Conservation (phyloP, 2,888 invertebrate genomes). For the Chaitophorus viminalis region DNA sequence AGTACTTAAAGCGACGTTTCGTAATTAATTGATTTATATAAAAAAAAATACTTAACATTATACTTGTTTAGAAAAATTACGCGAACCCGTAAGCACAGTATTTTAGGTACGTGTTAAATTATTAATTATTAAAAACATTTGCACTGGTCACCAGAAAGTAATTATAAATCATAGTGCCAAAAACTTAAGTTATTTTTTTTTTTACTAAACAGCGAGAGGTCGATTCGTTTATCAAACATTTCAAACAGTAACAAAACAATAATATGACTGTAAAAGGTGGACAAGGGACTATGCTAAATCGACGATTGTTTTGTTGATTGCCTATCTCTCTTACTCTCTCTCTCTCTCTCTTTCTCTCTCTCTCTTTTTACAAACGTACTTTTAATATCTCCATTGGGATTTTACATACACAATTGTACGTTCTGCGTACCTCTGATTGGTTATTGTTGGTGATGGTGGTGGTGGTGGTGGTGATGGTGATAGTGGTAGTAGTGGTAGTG, state of each 20-base stretch:
- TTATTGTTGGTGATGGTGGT: not conserved
- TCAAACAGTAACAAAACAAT: slow-evolving; percentile 2
- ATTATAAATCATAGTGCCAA: not conserved
- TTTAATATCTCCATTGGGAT: not conserved
- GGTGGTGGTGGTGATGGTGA: not conserved
- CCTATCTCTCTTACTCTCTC: not conserved
- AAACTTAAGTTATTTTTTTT: not conserved
- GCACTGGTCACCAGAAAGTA: not conserved
- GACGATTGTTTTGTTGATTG: no score
- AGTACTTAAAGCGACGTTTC: not conserved
- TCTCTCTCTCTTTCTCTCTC: not conserved
- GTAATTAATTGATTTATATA: not conserved
- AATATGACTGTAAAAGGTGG: not conserved
- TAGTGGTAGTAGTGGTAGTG: not conserved
- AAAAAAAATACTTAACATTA: not conserved
- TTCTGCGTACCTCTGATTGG: not conserved
- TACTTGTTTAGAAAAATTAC: not conserved
- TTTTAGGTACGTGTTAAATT: not conserved
- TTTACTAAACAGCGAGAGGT: not conserved
- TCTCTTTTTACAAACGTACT: not conserved
- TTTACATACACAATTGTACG: not conserved
- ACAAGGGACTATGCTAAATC: no score
- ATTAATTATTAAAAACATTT: not conserved
- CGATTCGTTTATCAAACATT: not conserved
- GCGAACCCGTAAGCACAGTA: not conserved